phyloP scores from a whole-genome alignment of 2,888 invertebrate species.

The Agonum fuliginosum region DNA sequence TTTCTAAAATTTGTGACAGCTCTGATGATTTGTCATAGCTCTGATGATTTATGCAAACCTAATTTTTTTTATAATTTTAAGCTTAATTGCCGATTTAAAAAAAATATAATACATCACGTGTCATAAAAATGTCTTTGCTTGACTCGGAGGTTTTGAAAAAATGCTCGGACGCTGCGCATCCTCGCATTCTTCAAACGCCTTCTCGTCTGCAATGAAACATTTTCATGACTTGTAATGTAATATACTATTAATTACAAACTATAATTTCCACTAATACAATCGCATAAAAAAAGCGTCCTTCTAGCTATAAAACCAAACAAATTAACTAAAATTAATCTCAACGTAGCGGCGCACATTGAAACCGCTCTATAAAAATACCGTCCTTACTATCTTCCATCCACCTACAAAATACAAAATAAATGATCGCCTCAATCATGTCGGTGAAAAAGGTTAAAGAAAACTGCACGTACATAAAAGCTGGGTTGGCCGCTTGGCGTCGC shows the following conservation, averaged over 20 bases:
- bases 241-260: neutral
- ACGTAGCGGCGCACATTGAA: neutral
- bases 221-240: too few species aligned
- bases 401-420: slow-evolving; percentile 56
- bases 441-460: slow-evolving; percentile 48
- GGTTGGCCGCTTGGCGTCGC: slow-evolving; percentile 12
- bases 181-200: too few species aligned
- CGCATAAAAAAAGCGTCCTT: neutral
- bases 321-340: slow-evolving; percentile 24
- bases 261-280: neutral
- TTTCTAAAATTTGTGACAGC: too few species aligned
- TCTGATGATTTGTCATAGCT: too few species aligned
- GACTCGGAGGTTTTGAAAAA: too few species aligned
- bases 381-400: neutral
- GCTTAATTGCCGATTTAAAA: too few species aligned
- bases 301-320: neutral
- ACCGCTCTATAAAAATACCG: neutral
- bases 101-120: too few species aligned
- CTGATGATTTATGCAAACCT: too few species aligned
- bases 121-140: too few species aligned
- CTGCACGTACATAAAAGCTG: slow-evolving; percentile 14
- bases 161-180: too few species aligned
- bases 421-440: slow-evolving; percentile 53
- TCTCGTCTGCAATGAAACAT: too few species aligned
- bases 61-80: too few species aligned